Conservation (phyloP, 2,113 vertebrate species). For the Calyptommatus sinebrachiatus region DNA sequence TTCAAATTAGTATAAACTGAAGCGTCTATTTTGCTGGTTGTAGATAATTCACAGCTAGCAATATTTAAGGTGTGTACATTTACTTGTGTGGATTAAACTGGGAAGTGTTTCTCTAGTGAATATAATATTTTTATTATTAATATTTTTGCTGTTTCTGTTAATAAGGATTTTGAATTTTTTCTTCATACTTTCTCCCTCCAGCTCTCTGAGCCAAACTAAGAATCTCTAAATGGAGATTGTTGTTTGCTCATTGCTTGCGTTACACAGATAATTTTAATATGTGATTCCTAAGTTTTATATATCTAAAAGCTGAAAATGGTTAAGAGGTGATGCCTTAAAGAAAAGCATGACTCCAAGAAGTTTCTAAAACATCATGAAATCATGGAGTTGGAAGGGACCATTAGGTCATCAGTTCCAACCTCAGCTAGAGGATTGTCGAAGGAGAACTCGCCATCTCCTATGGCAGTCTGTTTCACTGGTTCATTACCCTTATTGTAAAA, state of each 20-base stretch:
- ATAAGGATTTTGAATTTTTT: constrained; percentile 43
- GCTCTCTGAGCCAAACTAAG: too few relatives aligned
- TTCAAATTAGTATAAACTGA: constrained; percentile 64
- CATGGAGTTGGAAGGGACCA: too few relatives aligned
- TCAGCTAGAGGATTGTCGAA: background rate
- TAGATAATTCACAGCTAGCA: constrained; percentile 63
- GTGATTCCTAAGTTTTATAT: background rate
- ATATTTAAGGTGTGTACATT: constrained; percentile 62
- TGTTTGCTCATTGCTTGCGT: background rate
- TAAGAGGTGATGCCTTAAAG: background rate
- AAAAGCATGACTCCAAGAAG: background rate
- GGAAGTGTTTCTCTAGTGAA: constrained; percentile 58
- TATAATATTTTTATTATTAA: constrained; percentile 63
- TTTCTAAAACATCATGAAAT: too few relatives aligned
- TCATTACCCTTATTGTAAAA: too few relatives aligned
- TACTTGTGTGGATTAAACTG: constrained; percentile 61
- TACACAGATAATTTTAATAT: background rate
- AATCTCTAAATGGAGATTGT: background rate
- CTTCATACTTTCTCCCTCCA: constrained; percentile 26
- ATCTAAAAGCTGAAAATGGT: background rate
- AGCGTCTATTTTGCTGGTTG: constrained; percentile 53
- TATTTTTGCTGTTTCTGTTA: constrained; percentile 50
- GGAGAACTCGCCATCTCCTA: background rate
- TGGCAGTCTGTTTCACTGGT: background rate
- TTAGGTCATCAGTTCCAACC: too few relatives aligned